Percentiles rank a stretch among this genome's conserved stretches.
phyloP scores from a whole-genome alignment of 2,888 invertebrate species.

The Nephrotoma guestfalica region DNA sequence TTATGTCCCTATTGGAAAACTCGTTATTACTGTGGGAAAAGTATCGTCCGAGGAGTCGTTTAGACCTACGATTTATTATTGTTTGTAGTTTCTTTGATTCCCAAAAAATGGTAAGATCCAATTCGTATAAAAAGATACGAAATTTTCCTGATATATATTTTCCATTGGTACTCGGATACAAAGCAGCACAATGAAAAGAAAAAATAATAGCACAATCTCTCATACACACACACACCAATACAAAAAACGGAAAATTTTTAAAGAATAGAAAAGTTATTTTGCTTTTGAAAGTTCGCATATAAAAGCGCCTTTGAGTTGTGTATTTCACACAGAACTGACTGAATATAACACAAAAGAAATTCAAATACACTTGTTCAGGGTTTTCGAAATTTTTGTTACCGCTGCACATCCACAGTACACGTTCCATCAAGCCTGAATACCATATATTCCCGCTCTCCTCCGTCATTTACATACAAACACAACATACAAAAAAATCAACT shows the following conservation, averaged over 20 bases:
- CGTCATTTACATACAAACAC: not conserved
- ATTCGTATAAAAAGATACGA: not conserved
- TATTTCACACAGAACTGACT: not conserved
- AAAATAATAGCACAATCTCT: not conserved
- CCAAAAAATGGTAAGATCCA: not conserved
- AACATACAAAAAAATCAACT: not conserved
- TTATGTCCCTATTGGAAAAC: too few relatives aligned
- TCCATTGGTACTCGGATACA: not conserved
- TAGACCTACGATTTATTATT: too few relatives aligned
- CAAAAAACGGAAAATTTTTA: not conserved
- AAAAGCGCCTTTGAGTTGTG: not conserved
- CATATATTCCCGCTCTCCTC: not conserved
- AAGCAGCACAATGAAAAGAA: not conserved
- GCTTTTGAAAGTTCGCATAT: not conserved
- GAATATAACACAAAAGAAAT: not conserved
- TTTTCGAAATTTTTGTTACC: not conserved
- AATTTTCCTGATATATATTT: too few relatives aligned
- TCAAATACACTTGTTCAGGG: not conserved
- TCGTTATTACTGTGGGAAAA: too few relatives aligned
- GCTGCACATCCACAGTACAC: not conserved
- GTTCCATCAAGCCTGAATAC: not conserved
- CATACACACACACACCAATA: not conserved
- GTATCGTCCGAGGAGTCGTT: too few relatives aligned
- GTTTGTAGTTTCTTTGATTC: not conserved
- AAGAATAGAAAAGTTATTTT: not conserved